Base-by-base conservation (phyloP, 2,888 invertebrate genomes). In the Callimorpha dominula region DNA sequence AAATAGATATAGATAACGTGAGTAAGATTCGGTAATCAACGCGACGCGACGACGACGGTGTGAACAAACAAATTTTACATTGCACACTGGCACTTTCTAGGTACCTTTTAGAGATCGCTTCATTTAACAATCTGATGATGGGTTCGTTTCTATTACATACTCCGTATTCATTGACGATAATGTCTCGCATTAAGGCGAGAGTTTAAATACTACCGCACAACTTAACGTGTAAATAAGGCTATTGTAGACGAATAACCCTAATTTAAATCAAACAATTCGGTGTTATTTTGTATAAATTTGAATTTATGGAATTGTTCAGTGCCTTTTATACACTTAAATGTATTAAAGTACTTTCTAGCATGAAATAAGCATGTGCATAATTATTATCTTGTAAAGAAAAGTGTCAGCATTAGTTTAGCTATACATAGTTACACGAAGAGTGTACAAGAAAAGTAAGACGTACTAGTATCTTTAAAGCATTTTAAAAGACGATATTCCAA, bases 71-170 rank as follows among this genome's bases (percentile, higher is more conserved):
- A 31, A 9, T 31, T 12, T 20, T 81, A 60, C 46, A 68, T 57
- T 42, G 20, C 31, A 17, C 88, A 87, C 82, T 80, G 78, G 81
- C 83, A 90, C 94, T 94, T 94, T 94, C 94, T 94, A 92, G 89
- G 94, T 94, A 92, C 93, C 42, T 60, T 20, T 62, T 91, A 93
- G 92, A 94, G 90, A 84, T 84, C 88, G 91, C 90, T 91, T 90
- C 90, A 92, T 88, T 90, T 91, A 92, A 90, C 90, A 87, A 89
- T 84, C 87, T 91, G 89, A 90, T 88, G 86, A 90, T 90, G 86
- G 90, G 88, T 84, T 88, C 85, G 88, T 88, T 91, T 89, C 89
- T 88, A 91, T 92, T 91, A 81, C 86, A 85, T 80, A 81, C 79
- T 88, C 83, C 80, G 83, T 77, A 81, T 80, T 84, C 81, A 84